Base-by-base conservation (phyloP, 2,888 invertebrate genomes). In the Folsomia manolachei region DNA sequence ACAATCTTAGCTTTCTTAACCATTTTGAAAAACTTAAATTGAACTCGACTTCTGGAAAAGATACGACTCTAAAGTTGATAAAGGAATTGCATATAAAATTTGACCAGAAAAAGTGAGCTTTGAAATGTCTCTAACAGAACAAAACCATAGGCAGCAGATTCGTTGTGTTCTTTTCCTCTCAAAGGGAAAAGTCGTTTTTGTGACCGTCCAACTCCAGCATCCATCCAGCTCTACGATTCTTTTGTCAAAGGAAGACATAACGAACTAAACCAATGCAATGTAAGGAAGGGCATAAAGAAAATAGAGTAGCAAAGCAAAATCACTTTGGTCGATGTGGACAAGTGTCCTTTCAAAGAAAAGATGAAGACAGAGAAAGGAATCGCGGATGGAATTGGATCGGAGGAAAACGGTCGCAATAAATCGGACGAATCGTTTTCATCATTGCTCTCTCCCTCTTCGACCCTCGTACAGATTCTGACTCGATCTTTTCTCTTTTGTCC, bases 341-440 rank as follows among this genome's bases (percentile, higher is more conserved):
- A n/a, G 60, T 19, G 60, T 39, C 39, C 39, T 39, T 56, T 21
- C 23, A 11, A 63, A 63, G 27, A 63, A 63, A 63, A 63, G 63
- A 63, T 19, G 63, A 63, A 52, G 51, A 52, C 66, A 51, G 66
- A 53, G 53, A 60, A 68, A 68, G 24, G 24, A 21, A 23, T 19
- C 23, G 9, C 19, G 56, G 53, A 67, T 52, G 27, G 56, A 71
- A 68, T 71, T 71, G 71, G 71, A 71, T 71, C 63, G 71, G 24
- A 24, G 66, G 71, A 71, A 56, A 71, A 68, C 71, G 68, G 67
- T 70, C 64, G 71, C 71, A 71, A 71, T 71, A 71, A 68, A 71
- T 71, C 68, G 52, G 67, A 71, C 65, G 60, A 70, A 56, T 25
- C 26, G 52, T 52, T 63, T 52, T 61, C 64, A 27, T 51, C 62